Evolutionary conservation across 2,888 invertebrate species (phyloP).

Genomic region (Tanytarsus gracilentus): DNA sequence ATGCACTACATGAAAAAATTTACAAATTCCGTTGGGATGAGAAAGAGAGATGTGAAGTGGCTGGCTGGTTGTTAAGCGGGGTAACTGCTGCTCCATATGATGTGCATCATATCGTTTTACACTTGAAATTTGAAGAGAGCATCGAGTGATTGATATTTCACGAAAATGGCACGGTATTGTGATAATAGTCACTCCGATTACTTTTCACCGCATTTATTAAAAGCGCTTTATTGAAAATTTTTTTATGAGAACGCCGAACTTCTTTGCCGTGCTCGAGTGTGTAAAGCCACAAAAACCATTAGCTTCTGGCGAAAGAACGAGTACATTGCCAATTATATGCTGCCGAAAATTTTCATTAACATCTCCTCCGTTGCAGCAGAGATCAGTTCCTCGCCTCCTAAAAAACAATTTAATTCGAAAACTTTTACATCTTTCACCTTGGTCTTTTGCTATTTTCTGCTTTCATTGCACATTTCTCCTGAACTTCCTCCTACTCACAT

Average conservation of each 20-base stretch:
- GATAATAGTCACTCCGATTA: neutral
- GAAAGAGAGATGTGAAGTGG: neutral
- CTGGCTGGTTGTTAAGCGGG: too few species aligned
- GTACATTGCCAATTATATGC: slow-evolving; percentile 6
- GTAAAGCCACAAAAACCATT: slow-evolving; percentile 6
- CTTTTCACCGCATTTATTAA: slow-evolving; percentile 4
- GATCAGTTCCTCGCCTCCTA: too few species aligned
- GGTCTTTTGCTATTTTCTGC: neutral
- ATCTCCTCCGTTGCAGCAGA: neutral
- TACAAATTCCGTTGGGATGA: too few species aligned
- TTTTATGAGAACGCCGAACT: neutral
- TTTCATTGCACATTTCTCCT: neutral
- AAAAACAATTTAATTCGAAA: slow-evolving; percentile 15
- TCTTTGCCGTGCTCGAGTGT: neutral
- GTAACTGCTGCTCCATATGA: too few species aligned
- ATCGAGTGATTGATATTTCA: slow-evolving; percentile 11
- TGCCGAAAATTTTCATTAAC: neutral
- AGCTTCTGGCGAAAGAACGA: neutral
- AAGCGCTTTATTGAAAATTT: slow-evolving; percentile 3
- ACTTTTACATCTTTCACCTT: slow-evolving; percentile 6
- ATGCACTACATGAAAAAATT: too few species aligned
- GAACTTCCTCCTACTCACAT: neutral
- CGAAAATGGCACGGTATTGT: neutral
- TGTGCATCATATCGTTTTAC: slow-evolving; percentile 13
- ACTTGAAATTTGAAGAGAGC: slow-evolving; percentile 1